phyloP scores from a whole-genome alignment of 2,888 invertebrate genomes.

The Lithosia quadra region DNA sequence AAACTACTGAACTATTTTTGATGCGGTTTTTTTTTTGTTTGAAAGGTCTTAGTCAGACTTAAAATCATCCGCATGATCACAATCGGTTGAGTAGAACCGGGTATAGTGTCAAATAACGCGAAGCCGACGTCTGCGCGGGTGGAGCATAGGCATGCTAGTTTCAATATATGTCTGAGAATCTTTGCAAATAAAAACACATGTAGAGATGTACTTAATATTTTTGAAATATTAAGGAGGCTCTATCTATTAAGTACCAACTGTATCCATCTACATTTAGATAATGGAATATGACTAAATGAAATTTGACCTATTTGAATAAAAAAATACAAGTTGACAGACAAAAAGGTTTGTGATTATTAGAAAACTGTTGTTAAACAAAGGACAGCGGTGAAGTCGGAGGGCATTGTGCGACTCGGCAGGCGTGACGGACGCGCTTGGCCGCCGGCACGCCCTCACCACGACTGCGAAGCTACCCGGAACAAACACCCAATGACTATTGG shows the following conservation, averaged over 20 bases:
- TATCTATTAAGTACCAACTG: too few relatives aligned
- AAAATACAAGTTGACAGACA: conserved; percentile 31
- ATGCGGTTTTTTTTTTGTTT: too few relatives aligned
- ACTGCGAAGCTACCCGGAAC: conserved; percentile 62
- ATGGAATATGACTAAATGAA: neutral
- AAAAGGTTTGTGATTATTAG: conserved; percentile 45
- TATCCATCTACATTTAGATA: neutral
- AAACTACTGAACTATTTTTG: too few relatives aligned
- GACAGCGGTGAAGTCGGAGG: conserved; percentile 63
- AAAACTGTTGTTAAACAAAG: conserved; percentile 57
- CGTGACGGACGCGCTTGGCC: conserved; percentile 81
- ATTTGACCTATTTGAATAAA: neutral
- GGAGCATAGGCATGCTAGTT: too few relatives aligned
- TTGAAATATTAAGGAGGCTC: neutral
- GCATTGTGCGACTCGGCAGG: conserved; percentile 66
- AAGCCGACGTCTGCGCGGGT: too few relatives aligned
- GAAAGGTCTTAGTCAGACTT: too few relatives aligned
- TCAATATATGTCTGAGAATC: conserved; percentile 3
- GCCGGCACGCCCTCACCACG: conserved; percentile 62
- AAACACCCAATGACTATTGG: conserved; percentile 51
- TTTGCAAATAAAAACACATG: neutral
- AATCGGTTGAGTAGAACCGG: too few relatives aligned
- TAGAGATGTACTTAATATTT: too few relatives aligned
- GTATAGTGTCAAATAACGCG: too few relatives aligned
- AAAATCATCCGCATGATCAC: too few relatives aligned